Evolutionary conservation across 1,140 invertebrate species (phyloP).

Genomic region (Monochamus saltuarius): DNA sequence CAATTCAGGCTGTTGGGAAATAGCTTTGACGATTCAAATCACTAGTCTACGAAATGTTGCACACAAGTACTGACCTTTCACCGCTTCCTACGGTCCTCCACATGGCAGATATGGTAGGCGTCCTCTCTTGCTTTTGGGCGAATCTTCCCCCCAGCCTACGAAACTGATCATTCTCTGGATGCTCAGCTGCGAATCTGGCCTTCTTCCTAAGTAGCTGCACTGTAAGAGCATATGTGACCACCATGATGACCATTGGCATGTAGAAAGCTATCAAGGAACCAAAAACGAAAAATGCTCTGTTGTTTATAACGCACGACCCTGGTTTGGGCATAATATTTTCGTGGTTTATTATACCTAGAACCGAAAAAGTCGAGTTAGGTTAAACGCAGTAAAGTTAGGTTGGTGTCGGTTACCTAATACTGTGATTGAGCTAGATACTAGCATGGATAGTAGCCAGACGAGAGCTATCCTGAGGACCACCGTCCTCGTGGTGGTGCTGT

Average conservation of each 20-base stretch:
- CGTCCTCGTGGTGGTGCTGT: constrained; percentile 72
- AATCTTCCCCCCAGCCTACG: constrained; percentile 63
- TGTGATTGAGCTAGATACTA: constrained; percentile 85
- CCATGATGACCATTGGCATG: constrained; percentile 90
- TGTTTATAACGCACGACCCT: constrained; percentile 80
- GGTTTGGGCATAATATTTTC: constrained; percentile 76
- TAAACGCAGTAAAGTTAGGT: neutral
- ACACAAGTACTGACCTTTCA: constrained; percentile 39
- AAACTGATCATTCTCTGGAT: constrained; percentile 61
- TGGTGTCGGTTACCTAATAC: constrained; percentile 68
- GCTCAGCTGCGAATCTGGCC: constrained; percentile 66
- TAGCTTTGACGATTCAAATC: too few relatives aligned
- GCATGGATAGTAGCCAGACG: constrained; percentile 83
- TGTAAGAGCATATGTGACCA: constrained; percentile 86
- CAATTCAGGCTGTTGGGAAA: too few relatives aligned
- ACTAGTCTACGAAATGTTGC: too few relatives aligned
- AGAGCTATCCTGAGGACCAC: constrained; percentile 80
- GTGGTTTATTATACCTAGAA: constrained; percentile 67
- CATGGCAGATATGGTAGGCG: constrained; percentile 46
- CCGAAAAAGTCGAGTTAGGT: constrained; percentile 6
- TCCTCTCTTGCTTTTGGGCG: constrained; percentile 57
- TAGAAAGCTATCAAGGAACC: constrained; percentile 90
- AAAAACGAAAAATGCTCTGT: constrained; percentile 82
- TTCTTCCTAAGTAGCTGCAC: constrained; percentile 78
- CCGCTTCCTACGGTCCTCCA: constrained; percentile 55